Evolutionary conservation across 2,113 vertebrate species (phyloP), one percentile per base, ranked within the genome.

Genomic region (Sitta europaea): DNA sequence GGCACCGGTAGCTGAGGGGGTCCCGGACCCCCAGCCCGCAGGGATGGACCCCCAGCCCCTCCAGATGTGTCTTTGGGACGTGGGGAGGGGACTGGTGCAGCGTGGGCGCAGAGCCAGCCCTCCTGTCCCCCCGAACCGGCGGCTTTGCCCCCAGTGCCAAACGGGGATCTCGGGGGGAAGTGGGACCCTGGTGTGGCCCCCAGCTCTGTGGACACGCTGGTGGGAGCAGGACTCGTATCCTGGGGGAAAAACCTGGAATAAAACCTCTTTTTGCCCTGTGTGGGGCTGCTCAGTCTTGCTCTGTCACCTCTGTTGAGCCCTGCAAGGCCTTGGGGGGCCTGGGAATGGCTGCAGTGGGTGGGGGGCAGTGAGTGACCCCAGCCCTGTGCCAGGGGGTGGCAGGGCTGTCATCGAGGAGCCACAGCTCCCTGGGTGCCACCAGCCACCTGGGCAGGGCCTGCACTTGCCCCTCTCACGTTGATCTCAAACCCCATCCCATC

Each of bases 1-100:
- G 97, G 72, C 98, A 98, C 68, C 98, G 98, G 97, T 97, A 93
- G 91, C 92, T 14, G 1, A 5, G 71, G 68, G 40, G 20, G 21
- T 38, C 12, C 43, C 19, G 19, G 43, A 45, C 43, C 43, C 24
- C 2, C 33, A 28, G 4, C 38, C n/a, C 5, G 0, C 5, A 2
- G 40, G 50, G 42, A 14, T 0, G 50, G 45, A 19, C 43, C 38
- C 43, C 28, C 59, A 21, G 53, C 59, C 53, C 59, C 51, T 65
- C 61, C 45, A 53, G 68, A n/a, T 45, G 86, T 89, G 86, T 77
- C 63, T 29, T 65, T 3, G 55, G 87, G 76, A 23, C 1, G 3
- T 3, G 20, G n/a, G 35, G 19, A 45, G 18, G 47, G 19, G 76
- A 21, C 43, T 51, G 1, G 38, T n/a, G 82, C 33, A 29, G 61